Evolutionary conservation across 2,113 vertebrate genomes (phyloP).

Genomic region (Rynchops niger): DNA sequence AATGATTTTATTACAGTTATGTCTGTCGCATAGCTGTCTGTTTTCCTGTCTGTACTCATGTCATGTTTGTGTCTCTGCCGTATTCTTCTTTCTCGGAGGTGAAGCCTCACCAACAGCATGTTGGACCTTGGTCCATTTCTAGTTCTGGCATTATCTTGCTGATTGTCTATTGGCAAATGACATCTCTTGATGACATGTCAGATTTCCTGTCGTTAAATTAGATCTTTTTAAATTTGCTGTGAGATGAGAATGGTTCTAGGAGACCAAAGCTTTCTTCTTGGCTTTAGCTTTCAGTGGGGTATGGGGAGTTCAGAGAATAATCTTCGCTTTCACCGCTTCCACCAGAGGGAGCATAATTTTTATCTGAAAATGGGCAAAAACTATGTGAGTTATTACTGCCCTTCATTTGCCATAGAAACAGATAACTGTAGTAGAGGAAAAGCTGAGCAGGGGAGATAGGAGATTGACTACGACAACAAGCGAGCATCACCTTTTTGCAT

Average conservation of each 20-base stretch:
- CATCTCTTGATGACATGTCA: neutral
- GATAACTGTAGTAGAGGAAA: neutral
- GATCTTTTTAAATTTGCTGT: neutral
- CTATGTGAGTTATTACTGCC: neutral
- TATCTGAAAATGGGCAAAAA: neutral
- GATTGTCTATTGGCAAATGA: neutral
- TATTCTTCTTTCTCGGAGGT: neutral
- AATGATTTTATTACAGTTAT: neutral
- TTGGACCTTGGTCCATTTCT: neutral
- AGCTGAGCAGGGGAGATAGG: neutral
- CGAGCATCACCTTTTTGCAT: neutral
- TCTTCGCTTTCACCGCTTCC: neutral
- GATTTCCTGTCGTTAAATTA: neutral
- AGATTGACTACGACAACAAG: neutral
- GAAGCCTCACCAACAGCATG: fast-evolving
- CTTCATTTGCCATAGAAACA: neutral
- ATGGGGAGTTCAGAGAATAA: neutral
- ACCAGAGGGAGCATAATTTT: constrained; percentile 46
- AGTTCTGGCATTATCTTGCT: neutral
- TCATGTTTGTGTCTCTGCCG: neutral
- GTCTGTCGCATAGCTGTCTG: neutral
- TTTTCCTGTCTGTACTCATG: neutral
- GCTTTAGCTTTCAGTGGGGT: neutral
- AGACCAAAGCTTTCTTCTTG: neutral
- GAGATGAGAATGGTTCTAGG: neutral